These are phyloP conservation scores for Rhamnusium bicolor DNA, from an alignment of 2,888 invertebrate genomes.

Conservation along the genomic window DNA sequence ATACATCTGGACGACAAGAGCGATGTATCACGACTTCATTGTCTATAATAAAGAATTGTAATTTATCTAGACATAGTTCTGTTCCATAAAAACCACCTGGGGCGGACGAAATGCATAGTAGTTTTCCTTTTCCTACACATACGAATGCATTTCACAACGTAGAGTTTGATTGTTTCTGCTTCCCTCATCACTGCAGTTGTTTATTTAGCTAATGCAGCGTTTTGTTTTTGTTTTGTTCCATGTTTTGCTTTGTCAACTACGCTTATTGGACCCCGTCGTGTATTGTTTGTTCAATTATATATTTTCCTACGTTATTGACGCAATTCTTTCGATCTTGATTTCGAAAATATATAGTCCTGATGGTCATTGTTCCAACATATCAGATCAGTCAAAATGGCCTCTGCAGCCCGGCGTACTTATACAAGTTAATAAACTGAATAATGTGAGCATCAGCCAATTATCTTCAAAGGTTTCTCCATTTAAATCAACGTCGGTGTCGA, in stretches of 20 bases:
- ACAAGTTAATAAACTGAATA: slow-evolving; percentile 89
- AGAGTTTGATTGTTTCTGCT: slow-evolving; percentile 28
- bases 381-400: slow-evolving; percentile 82
- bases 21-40: not conserved
- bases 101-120: slow-evolving; percentile 13
- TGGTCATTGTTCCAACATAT: slow-evolving; percentile 67
- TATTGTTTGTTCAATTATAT: slow-evolving; percentile 44
- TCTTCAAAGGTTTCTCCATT: slow-evolving; percentile 60
- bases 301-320: slow-evolving; percentile 47
- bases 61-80: not conserved
- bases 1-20: not conserved
- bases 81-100: slow-evolving; percentile 15
- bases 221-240: slow-evolving; percentile 56
- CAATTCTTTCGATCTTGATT: slow-evolving; percentile 39
- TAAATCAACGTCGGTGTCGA: slow-evolving; percentile 58
- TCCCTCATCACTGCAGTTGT: slow-evolving; percentile 43
- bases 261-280: slow-evolving; percentile 44
- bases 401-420: slow-evolving; percentile 90
- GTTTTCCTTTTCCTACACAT: slow-evolving; percentile 27
- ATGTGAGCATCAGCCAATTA: slow-evolving; percentile 70
- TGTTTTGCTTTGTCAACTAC: slow-evolving; percentile 57
- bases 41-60: not conserved
- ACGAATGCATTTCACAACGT: not conserved
- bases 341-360: slow-evolving; percentile 69
- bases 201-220: slow-evolving; percentile 51